These are phyloP conservation scores for Poeciliopsis turneri DNA, from an alignment of 2,797 vertebrate species.

Conservation along the genomic window DNA sequence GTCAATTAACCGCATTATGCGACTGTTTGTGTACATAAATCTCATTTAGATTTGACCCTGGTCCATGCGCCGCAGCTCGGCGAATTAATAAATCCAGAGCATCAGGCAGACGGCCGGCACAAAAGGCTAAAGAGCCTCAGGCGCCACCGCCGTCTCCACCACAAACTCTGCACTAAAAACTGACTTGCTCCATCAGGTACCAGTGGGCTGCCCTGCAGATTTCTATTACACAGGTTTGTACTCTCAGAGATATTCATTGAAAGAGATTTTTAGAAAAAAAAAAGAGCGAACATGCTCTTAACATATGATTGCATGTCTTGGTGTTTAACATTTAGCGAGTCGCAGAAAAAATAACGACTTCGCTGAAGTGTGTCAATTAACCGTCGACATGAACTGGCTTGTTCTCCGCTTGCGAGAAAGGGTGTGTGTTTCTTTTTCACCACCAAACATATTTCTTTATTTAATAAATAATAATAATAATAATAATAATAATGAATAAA, in stretches of 20 bases:
- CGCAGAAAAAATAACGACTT: too few relatives aligned
- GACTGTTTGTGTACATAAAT: conserved; percentile 25
- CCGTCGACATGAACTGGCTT: neutral
- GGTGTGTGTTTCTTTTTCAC: conserved; percentile 9
- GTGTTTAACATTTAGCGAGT: too few relatives aligned
- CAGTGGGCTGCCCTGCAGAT: conserved; percentile 14
- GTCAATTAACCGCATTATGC: conserved; percentile 20
- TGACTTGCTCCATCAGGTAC: conserved; percentile 43
- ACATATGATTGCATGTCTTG: too few relatives aligned
- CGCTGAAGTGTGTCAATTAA: too few relatives aligned
- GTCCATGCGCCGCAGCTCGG: conserved; percentile 51
- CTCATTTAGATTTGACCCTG: conserved; percentile 36
- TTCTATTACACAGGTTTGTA: conserved; percentile 17
- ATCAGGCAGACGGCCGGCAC: conserved; percentile 50
- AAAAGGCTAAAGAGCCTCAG: conserved; percentile 53
- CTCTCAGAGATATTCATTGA: conserved; percentile 32
- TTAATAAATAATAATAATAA: neutral
- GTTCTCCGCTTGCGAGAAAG: conserved; percentile 17
- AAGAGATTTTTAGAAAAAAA: conserved; percentile 9
- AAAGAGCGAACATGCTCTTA: neutral
- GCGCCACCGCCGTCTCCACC: conserved; percentile 33
- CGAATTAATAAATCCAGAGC: conserved; percentile 50
- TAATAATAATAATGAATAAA: neutral
- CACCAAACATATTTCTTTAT: neutral
- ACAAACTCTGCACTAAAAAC: conserved; percentile 47